Evolutionary conservation across 2,797 vertebrate species (phyloP).

Genomic region (Sebastes jordani): DNA sequence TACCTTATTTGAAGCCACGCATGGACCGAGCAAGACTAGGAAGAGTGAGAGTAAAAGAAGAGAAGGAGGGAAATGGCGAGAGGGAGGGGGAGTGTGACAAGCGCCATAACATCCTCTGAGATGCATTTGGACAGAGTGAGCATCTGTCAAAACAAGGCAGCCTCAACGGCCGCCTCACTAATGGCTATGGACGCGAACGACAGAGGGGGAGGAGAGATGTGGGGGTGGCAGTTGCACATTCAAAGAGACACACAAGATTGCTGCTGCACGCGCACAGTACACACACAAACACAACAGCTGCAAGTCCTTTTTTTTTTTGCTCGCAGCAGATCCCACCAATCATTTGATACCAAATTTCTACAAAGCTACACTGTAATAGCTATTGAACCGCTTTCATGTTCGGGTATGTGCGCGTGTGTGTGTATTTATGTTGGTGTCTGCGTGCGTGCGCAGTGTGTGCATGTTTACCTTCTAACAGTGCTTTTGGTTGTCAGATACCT

Average conservation of each 20-base stretch:
- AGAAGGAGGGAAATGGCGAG: conserved; percentile 47
- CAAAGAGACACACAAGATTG: conserved; percentile 55
- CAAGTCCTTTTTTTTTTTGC: conserved; percentile 36
- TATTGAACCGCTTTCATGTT: conserved; percentile 63
- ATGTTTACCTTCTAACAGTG: conserved; percentile 66
- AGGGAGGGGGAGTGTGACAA: conserved; percentile 76
- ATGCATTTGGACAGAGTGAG: conserved; percentile 86
- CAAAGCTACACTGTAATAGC: conserved; percentile 66
- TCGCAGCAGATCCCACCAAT: conserved; percentile 66
- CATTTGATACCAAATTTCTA: conserved; percentile 69
- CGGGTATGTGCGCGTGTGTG: conserved; percentile 11
- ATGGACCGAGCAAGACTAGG: conserved; percentile 18
- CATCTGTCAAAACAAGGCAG: conserved; percentile 86
- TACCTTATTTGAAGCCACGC: conserved; percentile 27
- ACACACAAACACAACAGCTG: conserved; percentile 45
- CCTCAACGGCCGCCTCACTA: conserved; percentile 80
- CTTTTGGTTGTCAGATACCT: conserved; percentile 69
- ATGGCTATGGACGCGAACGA: conserved; percentile 80
- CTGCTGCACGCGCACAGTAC: conserved; percentile 1
- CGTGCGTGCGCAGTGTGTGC: conserved; percentile 36
- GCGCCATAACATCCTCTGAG: conserved; percentile 83
- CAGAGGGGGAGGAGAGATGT: conserved; percentile 67
- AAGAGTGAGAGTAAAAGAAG: conserved; percentile 45
- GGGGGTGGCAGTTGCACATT: conserved; percentile 56
- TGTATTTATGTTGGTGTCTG: conserved; percentile 36